A percentile compares a stretch with the other conserved stretches of the same genome.
Evolutionary conservation across 2,888 invertebrate genomes (phyloP).

Genomic region (Tethea ocularis): DNA sequence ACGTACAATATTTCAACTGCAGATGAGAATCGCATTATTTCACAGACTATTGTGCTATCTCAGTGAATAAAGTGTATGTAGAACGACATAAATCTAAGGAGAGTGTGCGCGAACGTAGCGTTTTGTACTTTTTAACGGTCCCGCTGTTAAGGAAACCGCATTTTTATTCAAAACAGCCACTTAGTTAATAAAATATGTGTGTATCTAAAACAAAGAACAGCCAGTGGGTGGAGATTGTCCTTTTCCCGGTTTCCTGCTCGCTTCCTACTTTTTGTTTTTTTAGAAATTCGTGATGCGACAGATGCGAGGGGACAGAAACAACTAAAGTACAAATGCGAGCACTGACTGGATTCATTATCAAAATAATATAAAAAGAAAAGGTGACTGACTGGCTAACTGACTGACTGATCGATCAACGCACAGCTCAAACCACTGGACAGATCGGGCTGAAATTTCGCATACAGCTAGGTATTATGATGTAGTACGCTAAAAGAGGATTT

Average conservation of each 20-base stretch:
- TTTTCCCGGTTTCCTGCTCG: slow-evolving; percentile 56
- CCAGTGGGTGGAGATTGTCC: slow-evolving; percentile 69
- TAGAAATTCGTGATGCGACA: slow-evolving; percentile 37
- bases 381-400: no score
- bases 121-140: slow-evolving; percentile 76
- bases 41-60: slow-evolving; percentile 25
- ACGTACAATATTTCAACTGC: not conserved
- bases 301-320: slow-evolving; percentile 36
- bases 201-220: slow-evolving; percentile 74
- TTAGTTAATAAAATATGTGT: slow-evolving; percentile 82
- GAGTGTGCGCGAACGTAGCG: slow-evolving; percentile 37
- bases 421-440: no score
- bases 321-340: slow-evolving; percentile 18
- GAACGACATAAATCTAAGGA: slow-evolving; percentile 59
- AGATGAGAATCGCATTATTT: not conserved
- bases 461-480: no score
- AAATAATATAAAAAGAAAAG: no score
- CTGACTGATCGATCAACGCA: no score
- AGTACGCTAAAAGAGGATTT: no score
- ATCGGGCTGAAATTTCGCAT: no score
- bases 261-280: slow-evolving; percentile 48
- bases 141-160: slow-evolving; percentile 62
- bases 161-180: slow-evolving; percentile 83
- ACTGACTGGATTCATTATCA: not conserved
- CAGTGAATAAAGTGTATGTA: slow-evolving; percentile 43